These are phyloP conservation scores for Lasioglossum leucozonium DNA, from an alignment of 2,888 invertebrate genomes.

Conservation along the genomic window DNA sequence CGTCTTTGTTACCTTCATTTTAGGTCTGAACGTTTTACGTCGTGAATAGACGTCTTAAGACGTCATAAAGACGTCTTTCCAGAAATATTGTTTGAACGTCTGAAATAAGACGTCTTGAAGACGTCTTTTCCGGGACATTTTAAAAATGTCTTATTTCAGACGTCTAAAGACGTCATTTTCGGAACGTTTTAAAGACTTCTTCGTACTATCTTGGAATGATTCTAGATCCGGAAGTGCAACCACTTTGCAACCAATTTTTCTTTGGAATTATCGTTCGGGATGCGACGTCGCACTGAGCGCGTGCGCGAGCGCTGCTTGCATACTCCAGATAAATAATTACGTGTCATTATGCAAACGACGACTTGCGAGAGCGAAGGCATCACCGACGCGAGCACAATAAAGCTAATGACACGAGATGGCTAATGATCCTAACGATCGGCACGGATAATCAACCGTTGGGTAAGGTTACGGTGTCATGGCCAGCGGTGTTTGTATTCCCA, in stretches of 20 bases:
- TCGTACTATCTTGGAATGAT: too few species aligned
- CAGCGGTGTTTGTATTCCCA: constrained; percentile 77
- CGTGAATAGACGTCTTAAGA: too few species aligned
- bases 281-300: not conserved
- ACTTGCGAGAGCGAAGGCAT: constrained; percentile 57
- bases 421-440: constrained; percentile 72
- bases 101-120: too few species aligned
- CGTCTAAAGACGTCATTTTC: too few species aligned
- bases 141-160: too few species aligned
- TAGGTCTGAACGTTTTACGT: too few species aligned
- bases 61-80: too few species aligned
- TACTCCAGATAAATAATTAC: constrained; percentile 79
- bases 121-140: too few species aligned
- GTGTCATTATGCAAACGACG: constrained; percentile 75
- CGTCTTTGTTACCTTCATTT: too few species aligned
- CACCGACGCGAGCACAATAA: constrained; percentile 68
- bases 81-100: too few species aligned
- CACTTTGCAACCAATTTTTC: not conserved
- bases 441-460: constrained; percentile 74
- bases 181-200: too few species aligned
- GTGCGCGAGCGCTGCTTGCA: constrained; percentile 25
- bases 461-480: constrained; percentile 82
- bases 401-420: constrained; percentile 73
- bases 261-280: constrained; percentile 12
- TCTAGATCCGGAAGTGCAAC: not conserved